phyloP scores from a whole-genome alignment of 2,797 vertebrate species.

The Fratercula arctica region DNA sequence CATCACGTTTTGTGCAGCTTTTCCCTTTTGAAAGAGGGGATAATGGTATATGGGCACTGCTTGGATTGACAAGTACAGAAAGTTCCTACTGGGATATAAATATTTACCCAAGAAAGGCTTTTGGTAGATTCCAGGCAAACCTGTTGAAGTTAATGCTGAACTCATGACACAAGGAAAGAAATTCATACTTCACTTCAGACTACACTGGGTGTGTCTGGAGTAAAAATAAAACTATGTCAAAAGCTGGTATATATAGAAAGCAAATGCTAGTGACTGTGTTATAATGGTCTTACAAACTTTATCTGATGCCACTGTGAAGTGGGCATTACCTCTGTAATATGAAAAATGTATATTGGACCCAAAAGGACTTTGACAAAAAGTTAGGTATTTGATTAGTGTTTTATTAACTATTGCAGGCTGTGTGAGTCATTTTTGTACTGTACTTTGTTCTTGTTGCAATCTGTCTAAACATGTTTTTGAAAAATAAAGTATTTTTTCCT shows the following conservation, averaged over 20 bases:
- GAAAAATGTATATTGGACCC: background rate
- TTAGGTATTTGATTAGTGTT: background rate
- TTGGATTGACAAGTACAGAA: background rate
- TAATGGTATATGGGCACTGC: background rate
- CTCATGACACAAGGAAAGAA: background rate
- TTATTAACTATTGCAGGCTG: background rate
- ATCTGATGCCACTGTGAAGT: background rate
- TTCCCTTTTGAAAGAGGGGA: background rate
- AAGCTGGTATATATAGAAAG: background rate
- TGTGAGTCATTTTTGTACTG: constrained; percentile 21
- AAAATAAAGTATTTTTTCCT: constrained; percentile 35
- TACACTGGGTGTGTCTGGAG: background rate
- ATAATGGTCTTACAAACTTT: background rate
- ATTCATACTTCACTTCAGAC: background rate
- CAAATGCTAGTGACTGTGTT: background rate
- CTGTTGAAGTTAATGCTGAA: background rate
- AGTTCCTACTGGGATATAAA: background rate
- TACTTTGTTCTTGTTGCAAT: constrained; percentile 25
- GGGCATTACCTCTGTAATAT: background rate
- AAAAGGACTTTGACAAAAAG: background rate
- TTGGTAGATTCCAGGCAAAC: background rate
- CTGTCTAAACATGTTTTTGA: background rate
- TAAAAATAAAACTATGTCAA: background rate
- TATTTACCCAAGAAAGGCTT: background rate
- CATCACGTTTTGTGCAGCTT: background rate